Percentiles rank a stretch among this genome's conserved stretches.
These are phyloP conservation scores for Odontocerum albicorne DNA, from an alignment of 2,888 invertebrate genomes.

Conservation along the genomic window DNA sequence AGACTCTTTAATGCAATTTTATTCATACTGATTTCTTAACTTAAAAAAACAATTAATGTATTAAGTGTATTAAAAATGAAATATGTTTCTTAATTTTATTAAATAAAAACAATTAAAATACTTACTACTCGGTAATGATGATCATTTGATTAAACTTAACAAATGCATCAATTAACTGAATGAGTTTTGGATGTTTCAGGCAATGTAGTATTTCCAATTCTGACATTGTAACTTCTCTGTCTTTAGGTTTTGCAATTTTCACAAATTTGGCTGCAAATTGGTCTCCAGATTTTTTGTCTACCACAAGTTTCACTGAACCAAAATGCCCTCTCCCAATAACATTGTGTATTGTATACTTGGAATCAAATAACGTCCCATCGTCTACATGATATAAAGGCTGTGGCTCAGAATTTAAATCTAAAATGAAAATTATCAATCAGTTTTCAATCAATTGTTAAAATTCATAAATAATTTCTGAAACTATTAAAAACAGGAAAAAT, in stretches of 20 bases:
- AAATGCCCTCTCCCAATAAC: conserved; percentile 77
- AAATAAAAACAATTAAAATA: conserved; percentile 37
- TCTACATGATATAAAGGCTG: conserved; percentile 16
- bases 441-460: too few relatives aligned
- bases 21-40: too few relatives aligned
- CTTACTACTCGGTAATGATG: conserved; percentile 92
- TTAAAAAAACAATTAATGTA: too few relatives aligned
- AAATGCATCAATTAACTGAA: conserved; percentile 56
- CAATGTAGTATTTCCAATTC: conserved; percentile 88
- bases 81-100: background rate
- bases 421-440: too few relatives aligned
- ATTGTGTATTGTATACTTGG: conserved; percentile 60
- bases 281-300: conserved; percentile 63
- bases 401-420: conserved; percentile 10
- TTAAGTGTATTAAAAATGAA: too few relatives aligned
- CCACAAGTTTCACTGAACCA: conserved; percentile 66
- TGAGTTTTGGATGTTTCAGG: conserved; percentile 79
- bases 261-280: conserved; percentile 84
- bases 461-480: too few relatives aligned
- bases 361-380: conserved; percentile 22
- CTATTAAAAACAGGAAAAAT: too few relatives aligned
- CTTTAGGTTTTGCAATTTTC: conserved; percentile 70
- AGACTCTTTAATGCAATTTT: background rate
- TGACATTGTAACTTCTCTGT: conserved; percentile 74
- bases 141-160: conserved; percentile 59